A percentile compares a stretch with the other conserved stretches of the same genome.
These are phyloP conservation scores for Cydia amplana DNA, from an alignment of 1,140 invertebrate species.

Conservation along the genomic window DNA sequence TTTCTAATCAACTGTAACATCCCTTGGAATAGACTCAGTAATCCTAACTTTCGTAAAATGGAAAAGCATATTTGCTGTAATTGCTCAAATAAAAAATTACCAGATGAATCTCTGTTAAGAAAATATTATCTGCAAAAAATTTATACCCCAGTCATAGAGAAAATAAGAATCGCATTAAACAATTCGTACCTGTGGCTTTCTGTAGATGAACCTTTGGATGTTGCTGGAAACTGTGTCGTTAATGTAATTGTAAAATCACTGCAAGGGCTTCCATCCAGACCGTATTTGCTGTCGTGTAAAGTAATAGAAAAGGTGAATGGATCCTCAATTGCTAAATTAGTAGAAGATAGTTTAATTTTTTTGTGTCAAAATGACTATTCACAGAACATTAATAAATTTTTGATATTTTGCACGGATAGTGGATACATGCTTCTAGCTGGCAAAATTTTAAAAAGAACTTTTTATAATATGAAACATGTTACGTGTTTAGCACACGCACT, in stretches of 20 bases:
- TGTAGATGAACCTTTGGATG: neutral
- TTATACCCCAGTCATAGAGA: neutral
- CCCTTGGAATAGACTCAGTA: neutral
- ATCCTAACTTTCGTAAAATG: neutral
- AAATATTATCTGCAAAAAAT: neutral
- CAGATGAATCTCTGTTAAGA: neutral
- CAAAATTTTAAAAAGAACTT: neutral
- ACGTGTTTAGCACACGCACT: conserved; percentile 5
- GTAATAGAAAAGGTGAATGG: neutral
- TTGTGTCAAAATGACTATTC: neutral
- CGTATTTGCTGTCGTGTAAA: neutral
- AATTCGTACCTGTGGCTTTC: neutral
- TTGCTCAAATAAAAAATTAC: neutral
- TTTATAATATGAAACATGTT: neutral
- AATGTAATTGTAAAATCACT: neutral
- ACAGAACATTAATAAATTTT: neutral
- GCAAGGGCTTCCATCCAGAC: neutral
- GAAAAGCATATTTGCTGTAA: neutral
- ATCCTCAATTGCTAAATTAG: neutral
- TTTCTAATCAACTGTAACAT: neutral
- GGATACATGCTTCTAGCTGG: neutral
- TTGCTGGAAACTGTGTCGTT: neutral
- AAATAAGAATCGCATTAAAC: neutral
- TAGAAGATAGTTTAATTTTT: neutral
- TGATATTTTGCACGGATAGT: neutral